phyloP scores from a whole-genome alignment of 1,140 invertebrate genomes.

The Palaemon carinicauda region DNA sequence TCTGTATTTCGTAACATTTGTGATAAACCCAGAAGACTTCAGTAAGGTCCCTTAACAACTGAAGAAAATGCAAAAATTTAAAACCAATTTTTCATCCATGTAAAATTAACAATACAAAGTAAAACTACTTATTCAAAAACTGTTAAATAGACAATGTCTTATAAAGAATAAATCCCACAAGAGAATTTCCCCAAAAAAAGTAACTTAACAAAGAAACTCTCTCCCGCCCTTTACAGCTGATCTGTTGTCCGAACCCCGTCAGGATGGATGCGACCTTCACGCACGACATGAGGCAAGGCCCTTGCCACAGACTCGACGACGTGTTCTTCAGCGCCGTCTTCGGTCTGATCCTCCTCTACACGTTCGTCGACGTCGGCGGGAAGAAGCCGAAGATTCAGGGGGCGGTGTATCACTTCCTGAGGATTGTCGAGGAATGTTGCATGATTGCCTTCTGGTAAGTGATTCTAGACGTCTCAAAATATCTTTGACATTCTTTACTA shows the following conservation, averaged over 20 bases:
- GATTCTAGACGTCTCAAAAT: no score
- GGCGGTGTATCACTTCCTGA: neutral
- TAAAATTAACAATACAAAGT: no score
- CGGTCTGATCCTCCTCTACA: conserved; percentile 37
- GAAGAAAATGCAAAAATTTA: no score
- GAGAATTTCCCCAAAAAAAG: neutral
- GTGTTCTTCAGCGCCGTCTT: conserved; percentile 34
- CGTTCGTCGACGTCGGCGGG: conserved; percentile 34
- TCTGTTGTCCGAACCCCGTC: conserved; percentile 9
- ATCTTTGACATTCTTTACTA: no score
- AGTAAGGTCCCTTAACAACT: no score
- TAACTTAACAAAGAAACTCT: neutral
- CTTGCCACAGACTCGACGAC: conserved; percentile 26
- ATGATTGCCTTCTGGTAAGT: conserved; percentile 37
- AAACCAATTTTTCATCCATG: no score
- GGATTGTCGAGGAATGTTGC: conserved; percentile 8
- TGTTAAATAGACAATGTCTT: no score
- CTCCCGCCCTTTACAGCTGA: neutral
- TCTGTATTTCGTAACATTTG: no score
- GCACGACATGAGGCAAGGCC: conserved; percentile 6
- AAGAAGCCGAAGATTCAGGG: neutral
- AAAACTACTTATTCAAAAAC: no score
- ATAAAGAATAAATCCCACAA: no score
- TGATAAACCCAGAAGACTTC: no score
- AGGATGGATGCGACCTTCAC: neutral